Conservation (phyloP, 1,140 invertebrate genomes). For the Heliconius congener region DNA sequence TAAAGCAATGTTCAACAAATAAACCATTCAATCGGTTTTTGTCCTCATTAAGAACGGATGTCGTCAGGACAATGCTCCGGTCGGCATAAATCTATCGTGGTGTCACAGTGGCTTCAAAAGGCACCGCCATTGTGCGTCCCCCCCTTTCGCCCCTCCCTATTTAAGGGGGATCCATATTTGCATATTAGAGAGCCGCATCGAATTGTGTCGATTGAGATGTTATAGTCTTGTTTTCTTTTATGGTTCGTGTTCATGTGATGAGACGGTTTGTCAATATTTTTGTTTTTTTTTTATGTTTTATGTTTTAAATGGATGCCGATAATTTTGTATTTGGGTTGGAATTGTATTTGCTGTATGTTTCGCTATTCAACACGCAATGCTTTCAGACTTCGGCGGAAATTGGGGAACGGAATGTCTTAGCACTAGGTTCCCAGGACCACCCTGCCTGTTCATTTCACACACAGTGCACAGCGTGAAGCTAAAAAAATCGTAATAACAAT, state of each 20-base stretch:
- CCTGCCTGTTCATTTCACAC: too few relatives aligned
- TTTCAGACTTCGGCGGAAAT: too few relatives aligned
- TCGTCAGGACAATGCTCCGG: constrained; percentile 24
- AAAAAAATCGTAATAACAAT: too few relatives aligned
- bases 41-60: constrained; percentile 40
- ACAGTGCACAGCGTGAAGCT: too few relatives aligned
- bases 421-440: too few relatives aligned
- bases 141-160: not conserved
- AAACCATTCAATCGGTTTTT: constrained; percentile 33
- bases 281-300: not conserved
- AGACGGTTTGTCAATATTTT: constrained; percentile 19
- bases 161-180: constrained; percentile 32
- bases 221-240: constrained; percentile 20
- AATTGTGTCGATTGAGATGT: constrained; percentile 38
- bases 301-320: not conserved
- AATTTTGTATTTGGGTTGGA: not conserved
- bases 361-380: too few relatives aligned
- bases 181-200: constrained; percentile 40
- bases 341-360: not conserved
- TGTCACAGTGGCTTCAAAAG: constrained; percentile 30
- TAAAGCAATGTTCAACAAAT: constrained; percentile 28
- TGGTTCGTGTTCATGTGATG: constrained; percentile 24
- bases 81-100: constrained; percentile 40
- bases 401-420: too few relatives aligned
- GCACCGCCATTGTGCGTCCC: constrained; percentile 26